Conservation (phyloP, 2,113 vertebrate species). For the Prunella fulvescens region DNA sequence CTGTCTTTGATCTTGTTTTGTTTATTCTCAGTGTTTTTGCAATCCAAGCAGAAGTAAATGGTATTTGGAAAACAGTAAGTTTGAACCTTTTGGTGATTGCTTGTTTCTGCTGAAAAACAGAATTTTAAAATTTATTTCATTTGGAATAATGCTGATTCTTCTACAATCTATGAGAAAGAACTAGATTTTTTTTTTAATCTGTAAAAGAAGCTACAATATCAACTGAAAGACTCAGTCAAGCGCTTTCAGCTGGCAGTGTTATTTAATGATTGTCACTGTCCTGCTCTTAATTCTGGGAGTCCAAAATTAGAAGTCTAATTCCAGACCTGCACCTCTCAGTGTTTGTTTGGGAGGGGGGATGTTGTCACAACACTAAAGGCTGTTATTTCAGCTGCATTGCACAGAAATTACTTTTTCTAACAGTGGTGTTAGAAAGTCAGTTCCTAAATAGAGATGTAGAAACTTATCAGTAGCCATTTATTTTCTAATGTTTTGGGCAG, state of each 20-base stretch:
- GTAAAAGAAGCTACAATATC: neutral
- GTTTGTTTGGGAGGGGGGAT: neutral
- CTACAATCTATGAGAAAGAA: neutral
- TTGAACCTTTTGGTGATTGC: neutral
- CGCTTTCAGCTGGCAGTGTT: neutral
- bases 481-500: neutral
- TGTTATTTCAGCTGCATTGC: neutral
- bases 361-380: neutral
- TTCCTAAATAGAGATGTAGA: neutral
- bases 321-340: neutral
- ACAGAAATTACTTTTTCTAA: neutral
- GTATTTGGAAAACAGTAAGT: conserved; percentile 8
- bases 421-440: neutral
- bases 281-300: neutral
- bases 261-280: neutral
- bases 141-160: neutral
- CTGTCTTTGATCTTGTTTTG: conserved; percentile 36
- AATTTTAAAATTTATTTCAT: neutral
- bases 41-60: conserved; percentile 34
- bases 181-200: neutral
- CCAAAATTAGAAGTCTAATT: neutral
- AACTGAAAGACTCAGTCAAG: neutral
- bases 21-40: neutral
- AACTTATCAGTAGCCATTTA: neutral
- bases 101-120: neutral